Evolutionary conservation across 2,888 invertebrate genomes (phyloP).

Genomic region (Drosophila affinis): DNA sequence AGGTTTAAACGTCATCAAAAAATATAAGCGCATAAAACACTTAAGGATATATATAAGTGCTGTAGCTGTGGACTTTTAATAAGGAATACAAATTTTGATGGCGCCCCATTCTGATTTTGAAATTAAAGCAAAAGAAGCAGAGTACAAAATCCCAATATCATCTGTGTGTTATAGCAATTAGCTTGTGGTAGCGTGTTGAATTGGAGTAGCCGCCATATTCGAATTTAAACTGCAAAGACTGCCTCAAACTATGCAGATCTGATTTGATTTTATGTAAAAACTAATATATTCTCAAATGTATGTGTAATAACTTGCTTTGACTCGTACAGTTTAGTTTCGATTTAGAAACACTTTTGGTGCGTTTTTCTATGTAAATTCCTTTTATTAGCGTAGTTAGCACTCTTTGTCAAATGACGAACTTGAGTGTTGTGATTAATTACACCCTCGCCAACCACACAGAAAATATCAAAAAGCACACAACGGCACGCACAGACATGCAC

Average conservation of each 20-base stretch:
- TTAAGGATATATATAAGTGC: background rate
- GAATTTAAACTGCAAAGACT: background rate
- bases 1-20: background rate
- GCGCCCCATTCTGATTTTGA: background rate
- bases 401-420: constrained; percentile 45
- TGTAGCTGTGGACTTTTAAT: background rate
- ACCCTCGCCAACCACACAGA: constrained; percentile 41
- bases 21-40: too few relatives aligned
- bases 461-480: constrained; percentile 14
- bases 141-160: background rate
- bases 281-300: background rate
- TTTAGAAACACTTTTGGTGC: constrained; percentile 5
- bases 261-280: background rate
- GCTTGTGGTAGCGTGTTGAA: background rate
- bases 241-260: background rate
- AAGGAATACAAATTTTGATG: background rate
- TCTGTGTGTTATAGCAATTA: background rate
- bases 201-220: background rate
- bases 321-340: background rate
- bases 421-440: constrained; percentile 58
- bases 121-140: background rate
- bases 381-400: constrained; percentile 53
- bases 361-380: constrained; percentile 40
- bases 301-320: background rate
- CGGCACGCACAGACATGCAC: background rate